phyloP scores from a whole-genome alignment of 2,888 invertebrate species.

The Vesta saturnalis region DNA sequence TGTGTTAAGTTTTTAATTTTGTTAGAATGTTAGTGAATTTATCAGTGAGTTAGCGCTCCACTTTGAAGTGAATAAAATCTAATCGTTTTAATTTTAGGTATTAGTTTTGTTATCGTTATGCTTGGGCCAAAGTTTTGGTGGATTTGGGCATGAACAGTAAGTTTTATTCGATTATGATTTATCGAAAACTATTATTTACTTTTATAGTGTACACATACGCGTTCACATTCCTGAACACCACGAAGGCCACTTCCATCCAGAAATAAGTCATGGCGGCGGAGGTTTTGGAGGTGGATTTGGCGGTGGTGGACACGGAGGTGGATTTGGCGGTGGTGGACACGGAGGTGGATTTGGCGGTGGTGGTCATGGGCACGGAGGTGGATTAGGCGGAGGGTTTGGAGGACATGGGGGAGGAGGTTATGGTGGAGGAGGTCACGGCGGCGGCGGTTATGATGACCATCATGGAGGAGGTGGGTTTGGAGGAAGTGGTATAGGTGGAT shows the following conservation, averaged over 20 bases:
- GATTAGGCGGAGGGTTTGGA: slow-evolving; percentile 41
- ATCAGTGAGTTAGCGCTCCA: slow-evolving; percentile 40
- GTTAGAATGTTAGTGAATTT: slow-evolving; percentile 41
- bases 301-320: slow-evolving; percentile 49
- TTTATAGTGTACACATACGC: slow-evolving; percentile 66
- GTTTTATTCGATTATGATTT: slow-evolving; percentile 49
- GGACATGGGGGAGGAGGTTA: slow-evolving; percentile 48
- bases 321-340: slow-evolving; percentile 47
- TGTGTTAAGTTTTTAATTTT: background rate
- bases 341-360: slow-evolving; percentile 51
- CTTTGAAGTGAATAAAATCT: slow-evolving; percentile 12
- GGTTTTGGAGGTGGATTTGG: slow-evolving; percentile 45
- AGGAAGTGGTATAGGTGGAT: no score
- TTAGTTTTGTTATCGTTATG: slow-evolving; percentile 42
- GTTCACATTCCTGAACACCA: slow-evolving; percentile 67
- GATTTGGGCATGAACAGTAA: slow-evolving; percentile 55
- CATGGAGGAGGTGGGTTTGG: slow-evolving; percentile 50
- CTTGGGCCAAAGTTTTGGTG: slow-evolving; percentile 43
- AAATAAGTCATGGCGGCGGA: slow-evolving; percentile 36
- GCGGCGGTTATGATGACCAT: slow-evolving; percentile 46
- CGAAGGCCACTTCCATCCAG: slow-evolving; percentile 61
- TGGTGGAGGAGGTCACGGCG: slow-evolving; percentile 59
- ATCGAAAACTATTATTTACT: background rate
- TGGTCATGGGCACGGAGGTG: slow-evolving; percentile 54
- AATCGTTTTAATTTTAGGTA: slow-evolving; percentile 43